Base-by-base conservation (phyloP, 2,113 vertebrate species). In the Python bivittatus region DNA sequence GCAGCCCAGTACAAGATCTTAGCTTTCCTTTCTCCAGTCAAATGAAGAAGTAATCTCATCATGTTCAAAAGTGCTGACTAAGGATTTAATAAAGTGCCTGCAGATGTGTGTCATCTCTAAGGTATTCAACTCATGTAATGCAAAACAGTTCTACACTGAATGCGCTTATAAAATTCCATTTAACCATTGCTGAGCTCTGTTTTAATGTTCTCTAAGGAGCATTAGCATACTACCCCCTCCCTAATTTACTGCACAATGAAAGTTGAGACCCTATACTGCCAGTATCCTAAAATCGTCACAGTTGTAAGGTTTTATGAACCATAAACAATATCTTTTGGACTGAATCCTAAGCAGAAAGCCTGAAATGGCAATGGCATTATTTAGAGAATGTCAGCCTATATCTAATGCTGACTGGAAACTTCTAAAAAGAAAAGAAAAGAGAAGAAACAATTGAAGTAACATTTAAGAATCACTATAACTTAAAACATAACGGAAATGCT, bases 111-210 rank as follows among this genome's bases (percentile, higher is more conserved):
- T 98, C 97, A 98, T 98, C 98, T 98, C 98, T 95, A 98, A 98
- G 98, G 98, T 98, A 98, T 98, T 98, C 98, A 98, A 97, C 98
- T 98, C 98, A 98, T 98, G 98, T 98, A 99, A 99, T 99, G 98
- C 98, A 98, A 98, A 98, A 98, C 98, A 98, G 98, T 97, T 97
- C 96, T 96, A 97, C 97, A 95, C 96, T 93, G 96, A 98, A 97
- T 94, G 96, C 94, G 97, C 97, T 97, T 97, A 97, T 98, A 98
- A 98, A 98, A 98, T 97, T 97, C 97, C 98, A 97, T 98, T 98
- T 98, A 98, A 98, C 98, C 97, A 97, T 97, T 98, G 97, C 98
- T 94, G 97, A 91, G 88, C 93, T 90, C 96, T 95, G 94, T 95
- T 97, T 97, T 96, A 96, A 96, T 94, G 96, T 97, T 96, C 97